Evolutionary conservation across 2,113 vertebrate genomes (phyloP), one percentile per base, ranked within the genome.

Genomic region (Emydocephalus ijimae): DNA sequence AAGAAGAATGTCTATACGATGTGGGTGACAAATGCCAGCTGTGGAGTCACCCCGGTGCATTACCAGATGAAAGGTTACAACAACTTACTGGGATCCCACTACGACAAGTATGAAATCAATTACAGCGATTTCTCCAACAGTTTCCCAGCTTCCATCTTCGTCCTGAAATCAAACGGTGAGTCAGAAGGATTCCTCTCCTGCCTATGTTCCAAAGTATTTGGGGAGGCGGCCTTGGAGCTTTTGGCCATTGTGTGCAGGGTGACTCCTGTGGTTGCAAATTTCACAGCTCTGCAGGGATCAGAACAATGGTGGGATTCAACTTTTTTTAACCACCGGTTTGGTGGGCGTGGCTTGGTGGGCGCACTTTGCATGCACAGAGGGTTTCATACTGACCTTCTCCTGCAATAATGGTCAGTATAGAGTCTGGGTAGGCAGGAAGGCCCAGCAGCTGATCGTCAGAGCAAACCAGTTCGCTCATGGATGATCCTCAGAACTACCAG

Each of bases 31-130:
- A 97, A 96, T 24, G 91, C 95, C 88, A 98, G 95, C 52, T 95
- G 94, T 0, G 95, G 96, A 0, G 94, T 94, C 93, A 87, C 97
- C 2, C 97, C 98, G 0, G 93, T 98, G 88, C 98, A 98, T 88
- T 98, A 98, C 0, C 97, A 98, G 96, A 98, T 98, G 98, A 95
- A 94, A 57, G 98, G 98, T 3, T 98, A 97, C 96, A 98, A 98
- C 96, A 97, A 96, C 1, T 96, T 98, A 89, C 95, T 98, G 95
- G 98, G 98, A 1, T 99, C 98, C 85, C 98, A 98, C 95, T 98
- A 98, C 0, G 98, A 99, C 96, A 98, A 98, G 92, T 98, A 98
- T 7, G 94, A 98, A 92, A 97, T 98, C 26, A 90, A 98, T 95
- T 98, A 98, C 97, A 95, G 90, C 0, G 97, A 97, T 50, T 98